Conservation (phyloP, 2,797 vertebrate species). For the Labeo calbasu region DNA sequence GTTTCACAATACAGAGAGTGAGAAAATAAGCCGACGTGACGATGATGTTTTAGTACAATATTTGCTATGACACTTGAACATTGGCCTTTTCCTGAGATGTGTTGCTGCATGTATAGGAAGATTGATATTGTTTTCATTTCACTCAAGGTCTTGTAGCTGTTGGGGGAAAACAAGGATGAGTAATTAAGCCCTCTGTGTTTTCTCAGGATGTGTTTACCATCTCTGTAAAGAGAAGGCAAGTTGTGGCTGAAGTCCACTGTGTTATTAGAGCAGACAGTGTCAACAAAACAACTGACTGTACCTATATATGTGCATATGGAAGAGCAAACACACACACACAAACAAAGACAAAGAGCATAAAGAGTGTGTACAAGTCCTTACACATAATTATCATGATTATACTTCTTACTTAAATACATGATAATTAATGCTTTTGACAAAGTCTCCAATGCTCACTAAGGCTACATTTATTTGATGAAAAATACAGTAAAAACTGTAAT, state of each 20-base stretch:
- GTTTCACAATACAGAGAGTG: not conserved
- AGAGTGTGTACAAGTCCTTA: not conserved
- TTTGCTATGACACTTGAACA: conserved; percentile 40
- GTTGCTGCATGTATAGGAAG: conserved; percentile 7
- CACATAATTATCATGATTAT: not conserved
- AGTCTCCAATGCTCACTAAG: not conserved
- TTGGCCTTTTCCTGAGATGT: conserved; percentile 37
- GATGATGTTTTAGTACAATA: conserved; percentile 8
- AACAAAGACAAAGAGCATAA: not conserved
- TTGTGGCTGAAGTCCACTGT: conserved; percentile 43
- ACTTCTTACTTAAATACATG: not conserved
- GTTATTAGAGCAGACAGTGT: conserved; percentile 25
- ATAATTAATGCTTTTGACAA: not conserved
- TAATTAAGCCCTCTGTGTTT: conserved; percentile 32
- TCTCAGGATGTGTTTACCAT: conserved; percentile 19
- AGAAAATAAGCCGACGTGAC: not conserved
- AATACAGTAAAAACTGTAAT: not conserved
- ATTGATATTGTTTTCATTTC: conserved; percentile 15
- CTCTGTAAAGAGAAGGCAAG: conserved; percentile 7
- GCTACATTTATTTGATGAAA: not conserved
- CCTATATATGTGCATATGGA: conserved; percentile 18
- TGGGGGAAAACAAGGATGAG: conserved; percentile 11
- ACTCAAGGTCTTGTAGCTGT: conserved; percentile 17
- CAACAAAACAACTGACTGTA: conserved; percentile 25
- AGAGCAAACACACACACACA: not conserved